A percentile compares a stretch with the other conserved stretches of the same genome.
These are phyloP conservation scores for Anolis sagrei DNA, from an alignment of 2,113 vertebrate species.

Conservation along the genomic window DNA sequence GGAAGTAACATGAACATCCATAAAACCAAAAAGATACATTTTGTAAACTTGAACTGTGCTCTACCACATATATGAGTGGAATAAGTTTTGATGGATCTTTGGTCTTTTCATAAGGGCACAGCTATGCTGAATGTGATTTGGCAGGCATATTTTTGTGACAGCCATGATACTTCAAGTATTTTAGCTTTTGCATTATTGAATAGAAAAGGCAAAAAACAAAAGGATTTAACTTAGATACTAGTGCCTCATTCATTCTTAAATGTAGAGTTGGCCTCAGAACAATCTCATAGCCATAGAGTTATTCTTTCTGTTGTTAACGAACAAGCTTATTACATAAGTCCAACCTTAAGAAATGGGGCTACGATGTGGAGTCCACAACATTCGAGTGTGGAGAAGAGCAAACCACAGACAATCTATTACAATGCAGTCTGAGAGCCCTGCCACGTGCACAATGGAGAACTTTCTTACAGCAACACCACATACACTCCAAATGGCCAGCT, in stretches of 20 bases:
- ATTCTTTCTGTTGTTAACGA: not conserved
- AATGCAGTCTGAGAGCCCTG: too few relatives aligned
- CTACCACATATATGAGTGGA: not conserved
- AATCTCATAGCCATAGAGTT: not conserved
- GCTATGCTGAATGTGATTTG: not conserved
- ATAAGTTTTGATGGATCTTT: not conserved
- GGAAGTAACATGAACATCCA: too few relatives aligned
- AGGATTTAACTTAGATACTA: too few relatives aligned
- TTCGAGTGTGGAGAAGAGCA: too few relatives aligned
- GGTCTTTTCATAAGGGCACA: not conserved
- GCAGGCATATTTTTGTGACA: not conserved
- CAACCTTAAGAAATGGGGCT: too few relatives aligned
- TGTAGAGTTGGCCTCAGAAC: not conserved
- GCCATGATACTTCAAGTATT: not conserved
- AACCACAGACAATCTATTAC: too few relatives aligned
- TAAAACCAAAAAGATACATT: not conserved
- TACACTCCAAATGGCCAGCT: too few relatives aligned
- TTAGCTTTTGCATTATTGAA: not conserved
- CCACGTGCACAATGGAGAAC: too few relatives aligned
- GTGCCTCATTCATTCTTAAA: not conserved
- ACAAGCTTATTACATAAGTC: not conserved
- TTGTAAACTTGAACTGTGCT: not conserved
- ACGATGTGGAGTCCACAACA: too few relatives aligned
- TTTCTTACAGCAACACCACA: too few relatives aligned
- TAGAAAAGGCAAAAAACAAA: too few relatives aligned